Evolutionary conservation across 2,113 vertebrate genomes (phyloP), one percentile per base, ranked within the genome.

Genomic region (Merops nubicus): DNA sequence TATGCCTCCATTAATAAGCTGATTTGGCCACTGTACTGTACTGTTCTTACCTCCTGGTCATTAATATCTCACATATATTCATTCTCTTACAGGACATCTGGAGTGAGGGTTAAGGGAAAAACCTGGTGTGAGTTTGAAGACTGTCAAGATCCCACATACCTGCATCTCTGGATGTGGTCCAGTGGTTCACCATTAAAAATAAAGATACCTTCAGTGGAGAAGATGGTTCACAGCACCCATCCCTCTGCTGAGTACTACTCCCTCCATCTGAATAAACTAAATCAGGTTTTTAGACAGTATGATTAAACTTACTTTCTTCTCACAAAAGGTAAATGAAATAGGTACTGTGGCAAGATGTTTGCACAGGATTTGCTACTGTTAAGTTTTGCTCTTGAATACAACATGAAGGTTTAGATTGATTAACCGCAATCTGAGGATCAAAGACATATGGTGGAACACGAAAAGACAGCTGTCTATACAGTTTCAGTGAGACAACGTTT

Each of bases 121-220:
- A 31, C 1, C 1, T 0, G 0, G 6, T 28, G 17, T 22, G 54
- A 3, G 14, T 60, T 38, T 85, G 31, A 64, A 70, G 34, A 50
- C 8, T 45, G 13, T 42, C 11, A 54, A 23, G 9, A 38, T 51
- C 7, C 2, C 7, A 45, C 20, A 40, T 7, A 18, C 20, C 64
- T 90, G 6, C 1, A 8, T 38, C 6, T 89, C 11, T 19, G 9
- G 3, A 1, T 77, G 50, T 70, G 15, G 4, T 51, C 6, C 34
- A 28, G 22, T 53, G 12, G 33, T 77, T 80, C 31, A 43, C 28
- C 6, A 20, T 21, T 45, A 64, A 64, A 51, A 91, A 42, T 15
- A 70, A 67, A 87, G 2, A 17, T 4, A 51, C 0, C 5, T 2
- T 16, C 14, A 51, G 5, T 17, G 12, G 10, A 85, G 34, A 54